Base-by-base conservation (phyloP, 2,888 invertebrate species). In the Eumerus sabulonum region DNA sequence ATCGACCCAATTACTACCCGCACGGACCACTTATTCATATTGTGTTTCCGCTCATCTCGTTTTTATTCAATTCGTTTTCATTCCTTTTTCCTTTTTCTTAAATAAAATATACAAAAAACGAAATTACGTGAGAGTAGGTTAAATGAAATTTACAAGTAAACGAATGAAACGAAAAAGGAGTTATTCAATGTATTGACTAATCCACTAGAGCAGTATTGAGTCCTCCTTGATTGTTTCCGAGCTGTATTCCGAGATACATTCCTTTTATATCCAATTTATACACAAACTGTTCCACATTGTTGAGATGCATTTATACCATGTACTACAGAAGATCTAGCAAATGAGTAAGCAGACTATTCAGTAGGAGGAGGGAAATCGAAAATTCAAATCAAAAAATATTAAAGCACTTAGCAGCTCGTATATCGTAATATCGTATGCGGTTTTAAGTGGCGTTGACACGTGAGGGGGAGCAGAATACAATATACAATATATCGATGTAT, bases 241-340 rank as follows among this genome's bases (percentile, higher is more conserved):
- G 27, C 16, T 16, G 50, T 67, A 73, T 59, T 70, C 62, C 62
- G 17, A 42, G 53, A 54, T 63, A 54, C 77, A 77, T 77, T 77
- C 67, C 77, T 54, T 57, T 63, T 27, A 4, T 27, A 27, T 27
- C 27, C 44, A 68, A 48, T 57, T 35, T 60, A 40, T n/a, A 40
- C 11, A 40, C 54, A 66, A 44, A 63, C 9, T 51, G 16, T 36
- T 57, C 36, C 13, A 27, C 2, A 3, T 13, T 53, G 27, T 53
- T 27, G 16, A 17, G 42, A 66, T 59, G 77, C 73, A 77, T 77
- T 77, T 77, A 77, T 68, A 73, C 63, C 63, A 44, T 40, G 16
- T 44, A 40, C 36, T n/a, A n/a, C n/a, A n/a, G 5, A 62, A 71
- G 76, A 12, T 67, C 42, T 53, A 67, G 73, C 13, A 51, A 67